Conservation (phyloP, 2,797 vertebrate species). For the Cynopterus sphinx region DNA sequence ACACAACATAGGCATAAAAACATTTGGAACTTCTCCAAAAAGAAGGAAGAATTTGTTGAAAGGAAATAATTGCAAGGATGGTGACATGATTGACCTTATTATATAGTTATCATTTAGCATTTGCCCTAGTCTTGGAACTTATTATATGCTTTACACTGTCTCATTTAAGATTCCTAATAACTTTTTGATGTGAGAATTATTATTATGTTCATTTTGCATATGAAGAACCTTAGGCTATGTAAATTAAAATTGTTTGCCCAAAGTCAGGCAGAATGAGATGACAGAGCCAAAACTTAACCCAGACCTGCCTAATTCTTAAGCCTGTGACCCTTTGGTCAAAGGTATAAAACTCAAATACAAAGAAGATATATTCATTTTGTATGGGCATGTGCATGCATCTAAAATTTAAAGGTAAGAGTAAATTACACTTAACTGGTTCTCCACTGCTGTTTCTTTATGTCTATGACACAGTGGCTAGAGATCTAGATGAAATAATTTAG, state of each 20-base stretch:
- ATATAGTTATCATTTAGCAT: not conserved
- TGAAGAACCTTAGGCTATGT: not conserved
- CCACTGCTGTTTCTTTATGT: not conserved
- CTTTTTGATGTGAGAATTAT: constrained; percentile 4
- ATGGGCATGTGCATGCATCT: not conserved
- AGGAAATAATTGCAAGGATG: not conserved
- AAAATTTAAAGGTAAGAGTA: constrained; percentile 22
- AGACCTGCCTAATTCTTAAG: not conserved
- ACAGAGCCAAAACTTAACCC: not conserved
- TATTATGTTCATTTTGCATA: constrained; percentile 26
- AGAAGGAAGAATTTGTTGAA: not conserved
- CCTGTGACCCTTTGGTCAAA: not conserved
- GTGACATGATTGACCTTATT: not conserved
- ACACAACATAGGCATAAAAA: not conserved
- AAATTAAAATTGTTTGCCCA: not conserved
- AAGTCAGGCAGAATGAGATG: not conserved
- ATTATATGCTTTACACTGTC: not conserved
- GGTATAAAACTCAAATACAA: not conserved
- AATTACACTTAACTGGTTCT: not conserved
- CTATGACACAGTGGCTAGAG: not conserved
- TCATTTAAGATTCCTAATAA: not conserved
- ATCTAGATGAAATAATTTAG: not conserved
- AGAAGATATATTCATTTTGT: not conserved
- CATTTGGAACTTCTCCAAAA: not conserved
- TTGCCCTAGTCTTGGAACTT: not conserved